A percentile compares a stretch with the other conserved stretches of the same genome.
Conservation (phyloP, 2,888 invertebrate species). For the Drosophila mayaguana region DNA sequence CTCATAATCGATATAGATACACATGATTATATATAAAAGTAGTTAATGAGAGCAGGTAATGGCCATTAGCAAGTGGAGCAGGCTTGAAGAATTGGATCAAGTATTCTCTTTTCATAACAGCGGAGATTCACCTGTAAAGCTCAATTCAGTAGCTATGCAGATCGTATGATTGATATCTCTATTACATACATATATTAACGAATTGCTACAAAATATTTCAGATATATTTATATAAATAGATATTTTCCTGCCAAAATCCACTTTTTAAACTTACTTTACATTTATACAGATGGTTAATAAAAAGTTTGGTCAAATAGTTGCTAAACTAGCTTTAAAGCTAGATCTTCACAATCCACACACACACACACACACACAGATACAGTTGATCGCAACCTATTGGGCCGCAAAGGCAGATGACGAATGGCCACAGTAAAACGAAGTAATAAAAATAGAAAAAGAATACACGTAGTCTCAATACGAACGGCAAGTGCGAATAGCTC, state of each 20-base stretch:
- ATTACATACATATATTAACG: too few relatives aligned
- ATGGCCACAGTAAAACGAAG: constrained; percentile 12
- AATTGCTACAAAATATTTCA: too few relatives aligned
- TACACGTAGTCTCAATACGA: constrained; percentile 24
- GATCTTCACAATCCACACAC: background rate
- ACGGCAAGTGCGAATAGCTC: constrained; percentile 54
- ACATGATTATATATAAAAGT: background rate
- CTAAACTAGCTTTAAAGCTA: constrained; percentile 1
- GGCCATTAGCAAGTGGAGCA: constrained; percentile 9
- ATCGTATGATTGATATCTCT: constrained; percentile 41
- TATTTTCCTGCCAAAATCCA: background rate
- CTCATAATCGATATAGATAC: background rate
- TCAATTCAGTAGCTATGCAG: constrained; percentile 10
- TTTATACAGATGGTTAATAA: too few relatives aligned
- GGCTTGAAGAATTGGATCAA: background rate
- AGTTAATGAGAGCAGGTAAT: constrained; percentile 46
- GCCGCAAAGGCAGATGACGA: constrained; percentile 34
- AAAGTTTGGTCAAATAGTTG: background rate
- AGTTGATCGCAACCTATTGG: constrained; percentile 26
- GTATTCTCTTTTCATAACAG: constrained; percentile 4
- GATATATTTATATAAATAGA: too few relatives aligned
- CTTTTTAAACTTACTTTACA: background rate
- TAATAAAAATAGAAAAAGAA: constrained; percentile 22
- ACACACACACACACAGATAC: background rate
- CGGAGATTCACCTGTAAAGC: constrained; percentile 31